Conservation (phyloP, 2,888 invertebrate species). For the Helleia helle region DNA sequence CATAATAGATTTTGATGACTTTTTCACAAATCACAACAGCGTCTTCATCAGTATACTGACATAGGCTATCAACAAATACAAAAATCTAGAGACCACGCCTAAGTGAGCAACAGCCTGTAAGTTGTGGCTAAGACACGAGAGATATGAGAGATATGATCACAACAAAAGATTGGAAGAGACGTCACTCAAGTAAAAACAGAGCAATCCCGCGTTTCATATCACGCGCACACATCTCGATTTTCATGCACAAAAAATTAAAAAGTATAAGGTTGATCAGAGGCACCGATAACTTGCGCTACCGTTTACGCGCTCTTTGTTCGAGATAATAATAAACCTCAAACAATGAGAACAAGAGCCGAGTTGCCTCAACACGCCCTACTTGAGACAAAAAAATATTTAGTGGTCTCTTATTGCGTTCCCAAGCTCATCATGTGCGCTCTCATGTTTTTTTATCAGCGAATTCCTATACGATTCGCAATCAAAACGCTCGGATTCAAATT, state of each 20-base stretch:
- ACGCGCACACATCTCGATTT: constrained; percentile 49
- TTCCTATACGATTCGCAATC: constrained; percentile 9
- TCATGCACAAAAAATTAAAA: constrained; percentile 35
- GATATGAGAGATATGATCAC: constrained; percentile 5
- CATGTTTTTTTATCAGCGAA: constrained; percentile 18
- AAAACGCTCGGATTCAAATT: no score
- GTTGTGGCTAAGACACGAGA: no score
- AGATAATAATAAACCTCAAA: constrained; percentile 62
- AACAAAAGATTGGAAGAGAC: constrained; percentile 27
- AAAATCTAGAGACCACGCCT: no score
- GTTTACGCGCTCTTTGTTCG: constrained; percentile 67
- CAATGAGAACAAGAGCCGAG: constrained; percentile 57
- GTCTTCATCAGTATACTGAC: no score
- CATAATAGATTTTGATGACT: no score
- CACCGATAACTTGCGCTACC: constrained; percentile 66
- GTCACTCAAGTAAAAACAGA: constrained; percentile 26
- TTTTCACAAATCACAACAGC: no score
- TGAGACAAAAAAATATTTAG: constrained; percentile 45
- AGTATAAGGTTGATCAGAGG: constrained; percentile 64
- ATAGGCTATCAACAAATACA: no score
- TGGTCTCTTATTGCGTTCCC: constrained; percentile 47
- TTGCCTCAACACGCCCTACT: constrained; percentile 53
- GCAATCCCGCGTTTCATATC: constrained; percentile 41
- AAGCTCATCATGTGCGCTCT: constrained; percentile 27
- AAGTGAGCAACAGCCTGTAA: no score